These are phyloP conservation scores for Melolontha melolontha DNA, from an alignment of 2,888 invertebrate genomes.

Conservation along the genomic window DNA sequence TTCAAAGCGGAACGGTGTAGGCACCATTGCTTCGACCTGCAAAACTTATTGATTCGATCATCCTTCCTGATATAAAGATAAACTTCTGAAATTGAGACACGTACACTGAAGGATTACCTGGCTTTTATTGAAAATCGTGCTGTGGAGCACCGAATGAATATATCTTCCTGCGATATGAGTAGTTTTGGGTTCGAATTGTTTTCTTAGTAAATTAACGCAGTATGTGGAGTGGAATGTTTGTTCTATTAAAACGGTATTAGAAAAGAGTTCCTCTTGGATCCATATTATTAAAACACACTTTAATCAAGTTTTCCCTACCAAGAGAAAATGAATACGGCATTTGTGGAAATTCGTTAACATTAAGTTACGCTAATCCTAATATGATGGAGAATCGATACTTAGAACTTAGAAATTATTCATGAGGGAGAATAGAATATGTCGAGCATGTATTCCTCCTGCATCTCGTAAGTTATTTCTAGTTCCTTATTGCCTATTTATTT, in stretches of 20 bases:
- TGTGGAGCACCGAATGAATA: too few relatives aligned
- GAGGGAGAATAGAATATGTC: too few relatives aligned
- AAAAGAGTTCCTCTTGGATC: background rate
- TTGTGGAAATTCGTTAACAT: too few relatives aligned
- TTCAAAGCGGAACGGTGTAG: constrained; percentile 7
- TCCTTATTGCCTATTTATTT: too few relatives aligned
- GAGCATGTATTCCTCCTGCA: too few relatives aligned
- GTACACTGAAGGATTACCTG: constrained; percentile 6
- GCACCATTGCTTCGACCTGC: background rate
- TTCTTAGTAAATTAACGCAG: constrained; percentile 18
- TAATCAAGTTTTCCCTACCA: constrained; percentile 1
- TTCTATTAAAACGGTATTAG: constrained; percentile 12
- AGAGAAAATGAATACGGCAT: too few relatives aligned
- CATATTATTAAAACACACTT: constrained; percentile 1
- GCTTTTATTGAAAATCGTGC: too few relatives aligned
- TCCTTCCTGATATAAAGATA: background rate
- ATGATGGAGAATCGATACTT: too few relatives aligned
- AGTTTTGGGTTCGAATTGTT: background rate
- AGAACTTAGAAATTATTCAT: too few relatives aligned
- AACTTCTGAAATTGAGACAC: constrained; percentile 11
- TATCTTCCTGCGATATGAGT: too few relatives aligned
- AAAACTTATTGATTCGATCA: constrained; percentile 16
- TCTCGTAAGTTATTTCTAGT: too few relatives aligned
- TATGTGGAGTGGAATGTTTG: background rate
- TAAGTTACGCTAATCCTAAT: too few relatives aligned